Evolutionary conservation across 2,888 invertebrate genomes (phyloP).

Genomic region (Oasisia sp.): DNA sequence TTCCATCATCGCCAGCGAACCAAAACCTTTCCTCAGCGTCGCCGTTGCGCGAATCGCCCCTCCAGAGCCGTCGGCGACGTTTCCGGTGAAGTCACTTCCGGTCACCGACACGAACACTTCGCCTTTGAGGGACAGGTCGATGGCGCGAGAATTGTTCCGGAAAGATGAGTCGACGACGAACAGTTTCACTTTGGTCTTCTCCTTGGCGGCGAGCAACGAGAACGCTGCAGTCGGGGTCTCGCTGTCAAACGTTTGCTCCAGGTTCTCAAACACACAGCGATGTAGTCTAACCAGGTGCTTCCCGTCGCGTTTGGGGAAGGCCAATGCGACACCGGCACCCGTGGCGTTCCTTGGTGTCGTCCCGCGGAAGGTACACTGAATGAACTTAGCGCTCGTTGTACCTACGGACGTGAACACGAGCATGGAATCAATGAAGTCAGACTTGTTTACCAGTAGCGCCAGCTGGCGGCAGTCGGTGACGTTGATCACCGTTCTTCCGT

Average conservation of each 20-base stretch:
- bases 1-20: neutral
- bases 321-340: neutral
- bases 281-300: neutral
- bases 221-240: neutral
- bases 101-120: constrained; percentile 7
- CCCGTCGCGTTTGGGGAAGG: neutral
- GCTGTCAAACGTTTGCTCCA: neutral
- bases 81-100: constrained; percentile 28
- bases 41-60: constrained; percentile 33
- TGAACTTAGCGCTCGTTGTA: neutral
- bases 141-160: constrained; percentile 22
- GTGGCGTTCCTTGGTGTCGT: neutral
- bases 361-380: neutral
- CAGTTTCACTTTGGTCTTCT: neutral
- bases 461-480: neutral
- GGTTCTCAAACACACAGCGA: neutral
- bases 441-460: neutral
- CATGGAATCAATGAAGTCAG: neutral
- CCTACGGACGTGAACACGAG: neutral
- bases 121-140: constrained; percentile 33
- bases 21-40: constrained; percentile 24
- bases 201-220: neutral
- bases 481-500: neutral
- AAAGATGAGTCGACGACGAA: constrained; percentile 19
- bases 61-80: constrained; percentile 32